Conservation (phyloP, 1,140 invertebrate genomes). For the Orius insidiosus region DNA sequence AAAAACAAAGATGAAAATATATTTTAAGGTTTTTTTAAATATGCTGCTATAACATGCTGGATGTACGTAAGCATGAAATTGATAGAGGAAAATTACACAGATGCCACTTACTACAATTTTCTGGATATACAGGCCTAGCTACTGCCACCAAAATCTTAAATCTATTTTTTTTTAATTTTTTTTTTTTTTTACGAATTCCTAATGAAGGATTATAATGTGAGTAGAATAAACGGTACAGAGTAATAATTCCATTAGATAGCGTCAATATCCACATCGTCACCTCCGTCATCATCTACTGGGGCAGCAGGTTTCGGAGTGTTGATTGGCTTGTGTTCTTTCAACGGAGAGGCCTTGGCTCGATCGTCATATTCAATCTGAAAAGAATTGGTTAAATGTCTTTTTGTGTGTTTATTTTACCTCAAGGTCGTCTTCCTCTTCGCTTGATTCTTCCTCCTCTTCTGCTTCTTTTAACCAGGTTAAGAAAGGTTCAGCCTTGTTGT, state of each 20-base stretch:
- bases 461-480: constrained; percentile 94
- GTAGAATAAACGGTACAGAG: constrained; percentile 9
- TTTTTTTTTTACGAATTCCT: too few species aligned
- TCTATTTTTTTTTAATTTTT: too few species aligned
- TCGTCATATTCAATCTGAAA: constrained; percentile 71
- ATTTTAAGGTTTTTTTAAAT: background rate
- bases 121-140: too few species aligned
- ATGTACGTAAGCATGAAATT: background rate
- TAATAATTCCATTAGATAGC: constrained; percentile 53
- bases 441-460: constrained; percentile 73
- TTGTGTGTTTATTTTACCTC: constrained; percentile 33
- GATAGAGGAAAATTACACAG: background rate
- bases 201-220: constrained; percentile 2
- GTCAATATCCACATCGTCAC: constrained; percentile 73
- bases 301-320: constrained; percentile 26
- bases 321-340: constrained; percentile 36
- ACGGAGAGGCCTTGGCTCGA: constrained; percentile 53
- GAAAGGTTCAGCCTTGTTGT: constrained; percentile 79
- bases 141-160: too few species aligned
- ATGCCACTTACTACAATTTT: background rate
- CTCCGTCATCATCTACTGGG: constrained; percentile 34
- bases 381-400: background rate
- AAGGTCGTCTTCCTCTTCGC: constrained; percentile 49
- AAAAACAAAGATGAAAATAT: background rate
- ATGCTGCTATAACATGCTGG: background rate